A percentile compares a stretch with the other conserved stretches of the same genome.
Conservation (phyloP, 2,888 invertebrate genomes). For the Lepidocyrtoides sp. region DNA sequence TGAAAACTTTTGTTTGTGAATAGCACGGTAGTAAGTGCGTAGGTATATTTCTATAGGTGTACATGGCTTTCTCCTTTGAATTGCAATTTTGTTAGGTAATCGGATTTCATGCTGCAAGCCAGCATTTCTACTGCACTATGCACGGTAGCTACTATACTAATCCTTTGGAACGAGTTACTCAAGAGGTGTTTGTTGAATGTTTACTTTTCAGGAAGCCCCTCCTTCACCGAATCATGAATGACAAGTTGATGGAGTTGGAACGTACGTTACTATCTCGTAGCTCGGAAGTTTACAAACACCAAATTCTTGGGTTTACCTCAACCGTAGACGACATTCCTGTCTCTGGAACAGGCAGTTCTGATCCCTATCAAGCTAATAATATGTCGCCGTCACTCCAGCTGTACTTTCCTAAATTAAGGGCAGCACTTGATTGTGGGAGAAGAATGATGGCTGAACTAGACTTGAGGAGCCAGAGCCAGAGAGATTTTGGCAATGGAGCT, state of each 20-base stretch:
- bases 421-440: constrained; percentile 83
- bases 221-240: constrained; percentile 85
- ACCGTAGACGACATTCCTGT: constrained; percentile 77
- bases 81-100: not conserved
- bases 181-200: constrained; percentile 62
- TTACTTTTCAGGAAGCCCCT: constrained; percentile 83
- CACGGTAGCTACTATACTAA: constrained; percentile 39
- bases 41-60: too few species aligned
- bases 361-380: constrained; percentile 72
- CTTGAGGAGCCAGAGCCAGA: constrained; percentile 46
- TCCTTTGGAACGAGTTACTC: constrained; percentile 58
- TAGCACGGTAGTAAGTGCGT: too few species aligned
- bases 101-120: not conserved
- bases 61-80: too few species aligned
- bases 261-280: constrained; percentile 84
- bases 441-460: constrained; percentile 56
- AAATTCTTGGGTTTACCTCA: constrained; percentile 83
- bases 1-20: too few species aligned
- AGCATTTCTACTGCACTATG: constrained; percentile 21
- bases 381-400: constrained; percentile 81
- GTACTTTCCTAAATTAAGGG: constrained; percentile 84
- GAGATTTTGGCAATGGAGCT: constrained; percentile 70
- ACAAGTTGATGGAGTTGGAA: constrained; percentile 85
- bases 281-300: constrained; percentile 85
- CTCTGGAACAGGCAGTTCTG: constrained; percentile 57